Evolutionary conservation across 2,113 vertebrate species (phyloP).

Genomic region (Gambusia holbrooki): DNA sequence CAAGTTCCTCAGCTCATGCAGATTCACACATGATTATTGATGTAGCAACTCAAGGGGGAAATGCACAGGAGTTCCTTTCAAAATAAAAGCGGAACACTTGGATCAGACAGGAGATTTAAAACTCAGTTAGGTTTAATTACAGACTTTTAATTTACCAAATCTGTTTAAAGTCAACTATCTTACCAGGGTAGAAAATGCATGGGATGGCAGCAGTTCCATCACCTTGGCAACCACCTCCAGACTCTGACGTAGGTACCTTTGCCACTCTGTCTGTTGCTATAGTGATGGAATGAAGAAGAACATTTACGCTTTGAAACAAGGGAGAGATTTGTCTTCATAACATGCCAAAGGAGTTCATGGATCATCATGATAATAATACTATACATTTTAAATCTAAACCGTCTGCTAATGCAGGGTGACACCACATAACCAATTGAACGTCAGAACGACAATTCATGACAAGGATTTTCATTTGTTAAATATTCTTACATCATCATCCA

Average conservation of each 20-base stretch:
- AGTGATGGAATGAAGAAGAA: constrained; percentile 49
- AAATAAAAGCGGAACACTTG: too few species aligned
- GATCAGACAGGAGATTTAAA: too few species aligned
- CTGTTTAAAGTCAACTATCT: constrained; percentile 47
- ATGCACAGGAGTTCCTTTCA: too few species aligned
- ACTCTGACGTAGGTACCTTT: constrained; percentile 97
- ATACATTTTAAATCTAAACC: not conserved
- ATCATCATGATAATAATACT: not conserved
- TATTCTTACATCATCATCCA: constrained; percentile 95
- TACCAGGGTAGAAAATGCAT: constrained; percentile 95
- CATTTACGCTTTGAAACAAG: constrained; percentile 16
- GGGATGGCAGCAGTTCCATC: constrained; percentile 97
- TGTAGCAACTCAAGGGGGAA: too few species aligned
- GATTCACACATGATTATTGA: not conserved
- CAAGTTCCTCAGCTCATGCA: not conserved
- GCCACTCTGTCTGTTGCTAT: constrained; percentile 98
- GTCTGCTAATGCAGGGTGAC: not conserved
- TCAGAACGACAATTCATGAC: not conserved
- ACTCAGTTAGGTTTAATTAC: not conserved
- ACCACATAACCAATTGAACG: not conserved
- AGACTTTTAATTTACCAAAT: not conserved
- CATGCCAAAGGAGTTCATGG: not conserved
- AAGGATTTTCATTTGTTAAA: not conserved
- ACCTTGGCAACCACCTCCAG: constrained; percentile 98
- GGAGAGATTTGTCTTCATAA: not conserved